phyloP scores from a whole-genome alignment of 2,113 vertebrate genomes.

The Cynocephalus volans region DNA sequence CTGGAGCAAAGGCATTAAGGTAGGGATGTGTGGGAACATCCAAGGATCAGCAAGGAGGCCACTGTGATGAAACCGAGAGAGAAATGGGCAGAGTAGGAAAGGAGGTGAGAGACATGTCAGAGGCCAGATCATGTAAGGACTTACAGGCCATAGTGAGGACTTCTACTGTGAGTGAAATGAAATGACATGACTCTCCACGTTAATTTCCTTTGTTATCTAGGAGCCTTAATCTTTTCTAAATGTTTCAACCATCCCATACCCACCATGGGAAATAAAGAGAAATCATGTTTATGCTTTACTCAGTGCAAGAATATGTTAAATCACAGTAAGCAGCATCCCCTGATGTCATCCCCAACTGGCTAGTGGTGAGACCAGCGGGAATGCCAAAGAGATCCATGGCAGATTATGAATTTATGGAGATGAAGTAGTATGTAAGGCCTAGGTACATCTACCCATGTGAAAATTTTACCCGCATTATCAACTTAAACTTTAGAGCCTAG shows the following conservation, averaged over 20 bases:
- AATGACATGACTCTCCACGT: background rate
- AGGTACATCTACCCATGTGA: background rate
- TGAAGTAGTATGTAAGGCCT: background rate
- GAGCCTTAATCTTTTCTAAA: background rate
- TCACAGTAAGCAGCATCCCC: background rate
- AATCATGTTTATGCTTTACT: background rate
- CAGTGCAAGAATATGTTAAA: background rate
- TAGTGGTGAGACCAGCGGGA: background rate
- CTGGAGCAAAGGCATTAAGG: background rate
- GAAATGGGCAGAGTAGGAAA: background rate
- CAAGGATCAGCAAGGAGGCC: background rate
- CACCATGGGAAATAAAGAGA: background rate
- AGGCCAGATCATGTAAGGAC: background rate
- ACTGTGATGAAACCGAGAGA: background rate
- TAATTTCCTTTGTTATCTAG: constrained; percentile 38
- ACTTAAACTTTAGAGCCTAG: background rate
- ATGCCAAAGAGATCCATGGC: background rate
- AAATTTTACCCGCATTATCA: constrained; percentile 22
- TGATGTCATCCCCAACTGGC: background rate
- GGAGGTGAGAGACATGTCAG: background rate
- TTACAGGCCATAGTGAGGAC: background rate
- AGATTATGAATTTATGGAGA: background rate
- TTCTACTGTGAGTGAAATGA: background rate
- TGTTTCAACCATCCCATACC: background rate
- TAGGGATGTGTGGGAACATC: background rate